A percentile compares a stretch with the other conserved stretches of the same genome.
phyloP scores from a whole-genome alignment of 2,113 vertebrate genomes.

The Helogale parvula region DNA sequence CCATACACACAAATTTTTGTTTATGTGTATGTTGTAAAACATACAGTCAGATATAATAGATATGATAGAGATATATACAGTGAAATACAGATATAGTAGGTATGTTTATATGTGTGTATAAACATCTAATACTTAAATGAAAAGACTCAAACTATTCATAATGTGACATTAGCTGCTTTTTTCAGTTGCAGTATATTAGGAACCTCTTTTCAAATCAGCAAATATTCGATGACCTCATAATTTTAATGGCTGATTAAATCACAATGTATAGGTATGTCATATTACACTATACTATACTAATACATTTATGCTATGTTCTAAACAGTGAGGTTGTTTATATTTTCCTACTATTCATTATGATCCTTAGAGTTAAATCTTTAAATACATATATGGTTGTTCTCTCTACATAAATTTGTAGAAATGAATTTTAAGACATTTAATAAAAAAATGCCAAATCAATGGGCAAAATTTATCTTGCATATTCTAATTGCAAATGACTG shows the following conservation, averaged over 20 bases:
- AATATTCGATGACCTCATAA: neutral
- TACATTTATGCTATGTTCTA: neutral
- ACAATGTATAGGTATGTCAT: neutral
- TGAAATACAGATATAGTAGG: neutral
- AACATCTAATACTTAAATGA: neutral
- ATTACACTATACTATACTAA: neutral
- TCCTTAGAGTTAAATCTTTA: neutral
- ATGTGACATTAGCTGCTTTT: neutral
- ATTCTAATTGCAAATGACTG: neutral
- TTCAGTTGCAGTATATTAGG: neutral
- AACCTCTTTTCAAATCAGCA: neutral
- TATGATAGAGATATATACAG: neutral
- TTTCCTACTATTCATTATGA: neutral
- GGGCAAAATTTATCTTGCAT: neutral
- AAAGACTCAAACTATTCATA: conserved; percentile 10
- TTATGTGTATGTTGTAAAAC: neutral
- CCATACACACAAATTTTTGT: neutral
- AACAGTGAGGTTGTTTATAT: neutral
- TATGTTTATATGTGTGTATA: neutral
- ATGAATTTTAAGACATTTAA: conserved; percentile 30
- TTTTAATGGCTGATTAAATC: neutral
- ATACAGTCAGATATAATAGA: neutral
- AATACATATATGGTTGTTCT: neutral
- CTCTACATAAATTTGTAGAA: neutral
- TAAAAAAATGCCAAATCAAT: neutral